Evolutionary conservation across 92 coral and sea anemone species (phyloP).

Genomic region (Zoanthus sansibaricus): DNA sequence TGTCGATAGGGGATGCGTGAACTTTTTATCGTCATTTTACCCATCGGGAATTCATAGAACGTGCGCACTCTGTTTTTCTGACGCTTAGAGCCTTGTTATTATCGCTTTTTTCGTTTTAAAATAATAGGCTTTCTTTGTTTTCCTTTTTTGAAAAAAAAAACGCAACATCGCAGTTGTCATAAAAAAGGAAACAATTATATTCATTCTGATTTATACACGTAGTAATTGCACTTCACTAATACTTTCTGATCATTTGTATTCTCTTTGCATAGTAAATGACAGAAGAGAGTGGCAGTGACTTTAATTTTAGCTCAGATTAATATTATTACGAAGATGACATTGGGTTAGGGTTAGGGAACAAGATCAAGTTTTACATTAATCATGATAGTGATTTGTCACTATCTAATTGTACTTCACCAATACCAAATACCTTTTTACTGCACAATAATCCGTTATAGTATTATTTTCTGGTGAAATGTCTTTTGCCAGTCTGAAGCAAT

Average conservation of each 20-base stretch:
- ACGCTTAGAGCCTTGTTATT: slow-evolving; percentile 27
- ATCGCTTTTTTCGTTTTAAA: slow-evolving; percentile 29
- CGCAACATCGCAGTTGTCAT: slow-evolving; percentile 7
- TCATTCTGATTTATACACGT: too few species aligned
- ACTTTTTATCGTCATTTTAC: not conserved
- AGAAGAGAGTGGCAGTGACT: not conserved
- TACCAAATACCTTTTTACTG: too few species aligned
- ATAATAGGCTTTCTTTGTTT: slow-evolving; percentile 45
- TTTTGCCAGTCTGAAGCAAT: too few species aligned
- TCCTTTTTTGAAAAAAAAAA: slow-evolving; percentile 29
- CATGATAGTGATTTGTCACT: too few species aligned
- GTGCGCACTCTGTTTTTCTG: not conserved
- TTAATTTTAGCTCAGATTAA: too few species aligned
- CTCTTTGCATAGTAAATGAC: not conserved
- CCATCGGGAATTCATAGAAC: too few species aligned
- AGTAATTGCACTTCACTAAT: not conserved
- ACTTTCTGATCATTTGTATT: not conserved
- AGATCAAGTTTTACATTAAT: too few species aligned
- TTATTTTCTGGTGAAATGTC: too few species aligned
- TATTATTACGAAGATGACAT: slow-evolving; percentile 26
- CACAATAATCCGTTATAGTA: too few species aligned
- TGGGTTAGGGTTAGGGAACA: too few species aligned
- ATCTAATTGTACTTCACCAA: too few species aligned
- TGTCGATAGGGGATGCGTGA: too few species aligned
- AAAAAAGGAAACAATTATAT: slow-evolving; percentile 7